Evolutionary conservation across 2,797 vertebrate genomes (phyloP).

Genomic region (Argyrosomus regius): DNA sequence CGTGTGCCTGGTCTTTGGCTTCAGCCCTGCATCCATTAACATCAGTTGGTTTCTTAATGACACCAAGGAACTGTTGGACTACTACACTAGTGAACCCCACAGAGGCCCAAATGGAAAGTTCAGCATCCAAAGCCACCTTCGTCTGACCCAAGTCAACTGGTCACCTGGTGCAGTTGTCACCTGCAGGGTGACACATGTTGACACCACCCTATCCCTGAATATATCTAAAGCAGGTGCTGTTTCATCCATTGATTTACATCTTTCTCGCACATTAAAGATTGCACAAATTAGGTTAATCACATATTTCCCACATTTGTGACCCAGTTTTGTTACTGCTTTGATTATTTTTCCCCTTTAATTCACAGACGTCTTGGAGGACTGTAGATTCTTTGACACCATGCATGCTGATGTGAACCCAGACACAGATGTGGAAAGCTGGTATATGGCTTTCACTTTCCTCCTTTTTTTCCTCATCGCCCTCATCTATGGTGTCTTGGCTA

Average conservation of each 20-base stretch:
- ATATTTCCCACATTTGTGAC: neutral
- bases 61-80: slow-evolving; percentile 10
- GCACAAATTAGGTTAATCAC: too few species aligned
- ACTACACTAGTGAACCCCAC: slow-evolving; percentile 57
- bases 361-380: slow-evolving; percentile 65
- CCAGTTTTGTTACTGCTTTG: too few species aligned
- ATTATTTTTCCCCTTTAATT: neutral
- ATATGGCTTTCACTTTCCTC: slow-evolving; percentile 74
- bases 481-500: too few species aligned
- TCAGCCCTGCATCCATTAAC: slow-evolving; percentile 78
- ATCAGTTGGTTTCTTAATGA: slow-evolving; percentile 77
- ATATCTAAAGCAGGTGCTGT: slow-evolving; percentile 71
- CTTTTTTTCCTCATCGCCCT: slow-evolving; percentile 66
- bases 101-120: slow-evolving; percentile 76
- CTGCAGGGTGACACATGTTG: slow-evolving; percentile 75
- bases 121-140: slow-evolving; percentile 73
- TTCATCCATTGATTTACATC: neutral
- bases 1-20: slow-evolving; percentile 79
- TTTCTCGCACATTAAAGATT: neutral
- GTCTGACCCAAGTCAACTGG: slow-evolving; percentile 52
- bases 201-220: slow-evolving; percentile 48
- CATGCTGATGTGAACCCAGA: slow-evolving; percentile 49
- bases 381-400: slow-evolving; percentile 61
- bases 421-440: slow-evolving; percentile 67
- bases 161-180: slow-evolving; percentile 68